These are phyloP conservation scores for Microcebus griseorufus DNA, from an alignment of 2,113 vertebrate genomes.

Conservation along the genomic window DNA sequence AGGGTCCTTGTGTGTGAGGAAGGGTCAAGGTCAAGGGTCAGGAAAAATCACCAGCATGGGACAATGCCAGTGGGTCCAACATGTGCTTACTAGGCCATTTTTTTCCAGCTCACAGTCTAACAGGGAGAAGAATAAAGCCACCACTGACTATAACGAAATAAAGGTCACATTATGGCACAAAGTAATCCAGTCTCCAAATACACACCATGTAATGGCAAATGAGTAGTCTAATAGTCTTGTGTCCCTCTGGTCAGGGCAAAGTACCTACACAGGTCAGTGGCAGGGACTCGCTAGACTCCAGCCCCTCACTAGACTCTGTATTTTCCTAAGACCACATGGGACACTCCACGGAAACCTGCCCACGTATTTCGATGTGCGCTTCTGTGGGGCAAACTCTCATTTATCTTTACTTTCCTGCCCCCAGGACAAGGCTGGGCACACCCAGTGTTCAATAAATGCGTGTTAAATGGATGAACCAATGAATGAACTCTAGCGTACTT, in stretches of 20 bases:
- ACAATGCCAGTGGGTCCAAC: no score
- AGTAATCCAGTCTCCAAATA: neutral
- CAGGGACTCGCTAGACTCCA: neutral
- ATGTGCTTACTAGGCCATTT: rapidly evolving
- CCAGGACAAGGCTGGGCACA: neutral
- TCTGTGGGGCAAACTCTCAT: neutral
- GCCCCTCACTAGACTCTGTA: neutral
- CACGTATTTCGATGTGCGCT: neutral
- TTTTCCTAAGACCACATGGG: neutral
- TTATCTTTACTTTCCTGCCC: neutral
- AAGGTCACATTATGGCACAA: neutral
- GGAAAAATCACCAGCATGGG: neutral
- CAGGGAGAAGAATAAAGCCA: neutral
- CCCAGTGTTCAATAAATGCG: neutral
- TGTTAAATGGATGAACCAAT: neutral
- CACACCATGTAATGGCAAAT: neutral
- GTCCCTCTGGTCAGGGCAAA: neutral
- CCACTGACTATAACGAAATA: neutral
- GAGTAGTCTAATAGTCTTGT: neutral
- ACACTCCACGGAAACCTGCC: neutral
- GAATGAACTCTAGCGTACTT: neutral
- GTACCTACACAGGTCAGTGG: no score
- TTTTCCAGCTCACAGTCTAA: neutral
- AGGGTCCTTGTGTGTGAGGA: no score
- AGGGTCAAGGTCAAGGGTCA: neutral